phyloP scores from a whole-genome alignment of 1,140 invertebrate species.

The Caenorhabditis latens region DNA sequence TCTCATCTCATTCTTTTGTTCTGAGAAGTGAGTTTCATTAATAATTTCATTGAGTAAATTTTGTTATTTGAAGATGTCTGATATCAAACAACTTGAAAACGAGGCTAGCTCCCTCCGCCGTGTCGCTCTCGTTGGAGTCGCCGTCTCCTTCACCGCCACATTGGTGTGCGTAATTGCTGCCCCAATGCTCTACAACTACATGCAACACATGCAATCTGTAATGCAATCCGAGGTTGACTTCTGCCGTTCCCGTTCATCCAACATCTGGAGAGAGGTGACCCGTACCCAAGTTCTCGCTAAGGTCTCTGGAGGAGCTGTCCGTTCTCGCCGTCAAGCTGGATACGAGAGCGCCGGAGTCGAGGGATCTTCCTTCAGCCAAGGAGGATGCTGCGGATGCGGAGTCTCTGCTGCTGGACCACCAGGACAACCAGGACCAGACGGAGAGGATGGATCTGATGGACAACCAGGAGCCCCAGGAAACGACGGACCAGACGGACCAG shows the following conservation, averaged over 20 bases:
- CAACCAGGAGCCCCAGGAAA: conserved; percentile 64
- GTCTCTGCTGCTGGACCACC: conserved; percentile 69
- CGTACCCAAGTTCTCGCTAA: conserved; percentile 67
- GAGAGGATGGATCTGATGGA: conserved; percentile 68
- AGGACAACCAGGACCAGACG: conserved; percentile 69
- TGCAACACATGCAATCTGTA: conserved; percentile 74
- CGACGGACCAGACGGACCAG: conserved; percentile 66
- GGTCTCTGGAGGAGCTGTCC: conserved; percentile 56
- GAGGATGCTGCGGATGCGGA: conserved; percentile 70
- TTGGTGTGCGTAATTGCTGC: conserved; percentile 76
- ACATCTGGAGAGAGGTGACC: conserved; percentile 75
- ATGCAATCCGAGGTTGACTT: conserved; percentile 76
- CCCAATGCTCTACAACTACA: conserved; percentile 78
- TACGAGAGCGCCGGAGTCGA: conserved; percentile 65
- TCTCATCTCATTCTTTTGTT: conserved; percentile 26
- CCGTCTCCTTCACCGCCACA: conserved; percentile 72
- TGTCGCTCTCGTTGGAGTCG: conserved; percentile 64
- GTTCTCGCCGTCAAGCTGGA: conserved; percentile 68
- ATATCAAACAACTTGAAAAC: conserved; percentile 57
- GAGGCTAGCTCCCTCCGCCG: conserved; percentile 62
- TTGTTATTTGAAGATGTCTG: conserved; percentile 52
- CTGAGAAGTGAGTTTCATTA: background rate
- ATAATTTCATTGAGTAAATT: background rate
- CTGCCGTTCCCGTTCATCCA: conserved; percentile 71
- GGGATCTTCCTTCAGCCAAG: conserved; percentile 49